Evolutionary conservation across 2,888 invertebrate genomes (phyloP).

Genomic region (Zaprionus obscuricornis): DNA sequence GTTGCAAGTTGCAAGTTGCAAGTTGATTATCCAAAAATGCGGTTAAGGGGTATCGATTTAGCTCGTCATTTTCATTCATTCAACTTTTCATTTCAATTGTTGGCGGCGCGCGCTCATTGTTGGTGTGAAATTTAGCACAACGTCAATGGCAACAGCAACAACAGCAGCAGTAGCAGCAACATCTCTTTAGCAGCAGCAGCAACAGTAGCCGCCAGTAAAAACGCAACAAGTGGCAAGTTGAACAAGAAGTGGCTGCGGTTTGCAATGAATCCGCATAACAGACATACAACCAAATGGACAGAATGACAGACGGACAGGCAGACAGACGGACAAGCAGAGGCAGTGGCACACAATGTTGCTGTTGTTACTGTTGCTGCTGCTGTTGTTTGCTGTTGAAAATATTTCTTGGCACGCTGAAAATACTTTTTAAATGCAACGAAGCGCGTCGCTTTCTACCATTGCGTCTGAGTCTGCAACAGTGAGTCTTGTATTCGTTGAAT

Average conservation of each 20-base stretch:
- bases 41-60: constrained; percentile 78
- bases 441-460: constrained; percentile 51
- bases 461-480: too few relatives aligned
- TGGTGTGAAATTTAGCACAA: constrained; percentile 78
- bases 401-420: constrained; percentile 56
- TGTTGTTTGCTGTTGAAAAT: constrained; percentile 7
- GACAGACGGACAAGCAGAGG: constrained; percentile 41
- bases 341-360: constrained; percentile 9
- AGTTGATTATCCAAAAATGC: constrained; percentile 74
- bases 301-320: constrained; percentile 45
- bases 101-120: constrained; percentile 76
- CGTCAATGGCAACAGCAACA: constrained; percentile 27
- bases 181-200: constrained; percentile 29
- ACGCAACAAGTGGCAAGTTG: constrained; percentile 34
- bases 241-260: constrained; percentile 70
- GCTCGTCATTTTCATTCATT: constrained; percentile 71
- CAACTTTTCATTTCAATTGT: constrained; percentile 71
- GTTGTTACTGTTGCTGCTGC: constrained; percentile 14
- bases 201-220: constrained; percentile 18
- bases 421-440: constrained; percentile 73
- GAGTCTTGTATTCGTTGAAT: too few relatives aligned
- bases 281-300: constrained; percentile 62
- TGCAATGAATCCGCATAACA: constrained; percentile 77
- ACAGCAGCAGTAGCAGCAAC: constrained; percentile 23
- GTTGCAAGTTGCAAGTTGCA: neutral